Base-by-base conservation (phyloP, 23 tunicate species). In the Clavelina lepadiformis region DNA sequence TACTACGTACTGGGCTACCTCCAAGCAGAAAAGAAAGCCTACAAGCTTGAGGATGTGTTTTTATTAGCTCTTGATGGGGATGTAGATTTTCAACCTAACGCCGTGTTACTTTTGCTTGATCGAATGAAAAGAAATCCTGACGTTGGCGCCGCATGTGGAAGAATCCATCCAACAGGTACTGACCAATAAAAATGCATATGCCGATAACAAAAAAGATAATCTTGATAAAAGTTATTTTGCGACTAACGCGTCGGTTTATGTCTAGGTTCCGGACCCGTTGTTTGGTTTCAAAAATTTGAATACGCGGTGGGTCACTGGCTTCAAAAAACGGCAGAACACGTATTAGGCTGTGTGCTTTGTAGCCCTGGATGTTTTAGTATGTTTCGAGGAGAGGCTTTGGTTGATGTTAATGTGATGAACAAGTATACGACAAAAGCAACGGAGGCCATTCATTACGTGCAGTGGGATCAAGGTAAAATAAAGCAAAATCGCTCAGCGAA, bases 281-380 rank as follows among this genome's bases (percentile, higher is more conserved):
- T 93, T 3, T 75, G 86, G 88, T 93, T 86, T 45, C 99, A 93
- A 65, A 85, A 88, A 56, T 93, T 93, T 62, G 99, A 93, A 49
- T 93, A 93, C 68, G 99, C 99, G 0, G 95, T 93, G 22, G 99
- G 99, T 47, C 99, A 93, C 74, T 93, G 99, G 99, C 75, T 93
- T 7, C 99, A 93, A 46, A 93, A 93, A 51, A 86, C 99, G 38
- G 89, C 99, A 28, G 99, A 93, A 56, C 99, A 93, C 70, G 99
- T 93, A 6, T 75, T 93, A 3, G 99, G 99, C 0, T 93, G 99
- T 61, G 99, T 93, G 5, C 70, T 93, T 35, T 93, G 99, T 82
- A 85, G 95, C 65, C 99, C 99, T 35, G 99, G 99, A 33, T 93
- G 99, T 69, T 93, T 93, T 65, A 85, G 95, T 74, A 24, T 93